Evolutionary conservation across 2,888 invertebrate species (phyloP).

Genomic region (Leucoptera coffeella): DNA sequence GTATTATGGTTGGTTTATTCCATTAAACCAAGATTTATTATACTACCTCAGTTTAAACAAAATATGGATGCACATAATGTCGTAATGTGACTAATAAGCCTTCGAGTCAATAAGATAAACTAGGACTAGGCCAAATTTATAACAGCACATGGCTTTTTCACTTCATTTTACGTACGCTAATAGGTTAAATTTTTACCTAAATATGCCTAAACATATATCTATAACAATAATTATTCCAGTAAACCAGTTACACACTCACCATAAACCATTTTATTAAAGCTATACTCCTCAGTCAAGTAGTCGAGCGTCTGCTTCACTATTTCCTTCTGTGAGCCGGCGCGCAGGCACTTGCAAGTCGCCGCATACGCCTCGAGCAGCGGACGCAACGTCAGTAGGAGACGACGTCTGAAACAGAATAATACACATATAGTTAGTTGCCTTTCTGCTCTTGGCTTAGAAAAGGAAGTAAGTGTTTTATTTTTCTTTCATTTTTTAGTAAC

Average conservation of each 20-base stretch:
- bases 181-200: no score
- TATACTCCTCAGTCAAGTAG: constrained; percentile 58
- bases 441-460: no score
- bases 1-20: background rate
- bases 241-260: constrained; percentile 55
- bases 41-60: background rate
- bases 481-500: no score
- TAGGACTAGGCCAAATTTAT: no score
- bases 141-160: no score
- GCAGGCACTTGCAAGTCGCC: constrained; percentile 36
- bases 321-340: constrained; percentile 58
- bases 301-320: constrained; percentile 60
- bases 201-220: no score
- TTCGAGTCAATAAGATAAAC: no score
- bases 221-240: no score
- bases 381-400: constrained; percentile 54
- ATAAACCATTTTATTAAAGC: constrained; percentile 53
- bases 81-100: no score
- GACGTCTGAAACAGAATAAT: constrained; percentile 44
- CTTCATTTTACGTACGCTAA: no score
- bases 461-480: background rate
- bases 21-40: background rate
- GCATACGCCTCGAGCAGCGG: constrained; percentile 73
- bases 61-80: background rate
- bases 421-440: no score